Evolutionary conservation across 2,888 invertebrate genomes (phyloP).

Genomic region (Hyposoter didymator): DNA sequence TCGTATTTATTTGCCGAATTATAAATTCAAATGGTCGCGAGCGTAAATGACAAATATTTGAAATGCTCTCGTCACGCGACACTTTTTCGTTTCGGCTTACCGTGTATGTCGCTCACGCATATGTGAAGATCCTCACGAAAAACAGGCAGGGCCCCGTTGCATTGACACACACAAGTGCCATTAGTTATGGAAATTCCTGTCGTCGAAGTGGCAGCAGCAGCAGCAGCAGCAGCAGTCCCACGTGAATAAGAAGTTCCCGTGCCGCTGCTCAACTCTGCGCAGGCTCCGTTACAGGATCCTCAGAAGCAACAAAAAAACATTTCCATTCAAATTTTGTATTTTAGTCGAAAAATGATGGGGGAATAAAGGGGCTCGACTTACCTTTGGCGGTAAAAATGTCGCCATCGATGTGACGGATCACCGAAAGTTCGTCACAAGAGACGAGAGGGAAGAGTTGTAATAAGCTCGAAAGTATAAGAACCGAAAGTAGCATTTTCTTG

Average conservation of each 20-base stretch:
- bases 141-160: constrained; percentile 90
- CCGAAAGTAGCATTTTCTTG: constrained; percentile 81
- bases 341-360: too few relatives aligned
- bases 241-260: constrained; percentile 86
- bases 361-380: too few relatives aligned
- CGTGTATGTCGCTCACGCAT: constrained; percentile 94
- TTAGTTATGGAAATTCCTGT: constrained; percentile 80
- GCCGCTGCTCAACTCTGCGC: constrained; percentile 89
- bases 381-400: constrained; percentile 82
- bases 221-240: constrained; percentile 53
- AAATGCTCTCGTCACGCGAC: background rate
- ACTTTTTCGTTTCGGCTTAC: constrained; percentile 84
- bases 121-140: constrained; percentile 94
- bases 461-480: constrained; percentile 77
- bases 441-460: constrained; percentile 74
- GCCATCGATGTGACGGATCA: constrained; percentile 81
- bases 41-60: background rate
- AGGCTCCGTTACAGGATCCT: constrained; percentile 86
- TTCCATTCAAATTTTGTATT: too few relatives aligned
- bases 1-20: background rate
- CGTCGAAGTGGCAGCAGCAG: constrained; percentile 79
- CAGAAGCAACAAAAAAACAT: too few relatives aligned
- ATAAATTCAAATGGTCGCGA: background rate
- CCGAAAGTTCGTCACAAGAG: constrained; percentile 76
- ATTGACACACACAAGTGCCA: constrained; percentile 90